Base-by-base conservation (phyloP, 23 tunicate species). In the Pegea sp. region DNA sequence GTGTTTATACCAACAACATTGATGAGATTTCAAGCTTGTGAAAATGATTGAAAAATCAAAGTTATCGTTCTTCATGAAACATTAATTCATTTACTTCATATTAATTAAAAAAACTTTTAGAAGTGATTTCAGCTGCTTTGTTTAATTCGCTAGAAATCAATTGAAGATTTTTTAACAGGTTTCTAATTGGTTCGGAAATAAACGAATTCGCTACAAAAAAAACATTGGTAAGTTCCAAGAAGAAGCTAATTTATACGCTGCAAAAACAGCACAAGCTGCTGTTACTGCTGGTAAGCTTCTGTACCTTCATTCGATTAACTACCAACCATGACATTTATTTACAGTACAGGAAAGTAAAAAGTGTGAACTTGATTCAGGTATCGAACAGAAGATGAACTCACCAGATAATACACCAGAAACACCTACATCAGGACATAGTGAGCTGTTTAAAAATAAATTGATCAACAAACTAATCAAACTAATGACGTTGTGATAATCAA, bases 141-240 rank as follows among this genome's bases (percentile, higher is more conserved):
- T n/a, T n/a, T n/a, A n/a, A n/a, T n/a, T n/a, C n/a, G n/a, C n/a
- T n/a, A n/a, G n/a, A n/a, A n/a, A n/a, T n/a, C n/a, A n/a, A n/a
- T n/a, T n/a, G n/a, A n/a, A n/a, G n/a, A n/a, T 18, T 26, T 28
- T 60, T 19, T 0, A 0, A 5, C 53, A 89, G 98, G 98, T 89
- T 44, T 89, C 98, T 19, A 89, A 89, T 57, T 89, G 98, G 98
- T 89, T 89, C 46, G 98, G 98, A 44, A 89, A 89, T 68, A 89
- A 89, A 49, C 61, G 98, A 22, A 89, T 89, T 44, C 75, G 98
- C n/a, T 89, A 89, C 90, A 89, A 89, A 75, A 89, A 89, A 62
- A 89, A 89, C 58, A 89, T 89, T 57, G 98, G 98, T 32, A 89
- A 89, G 62, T 89, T 89, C 50, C 98, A 89, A 52, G 98, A 89